Base-by-base conservation (phyloP, 2,797 vertebrate genomes). In the Pseudomugil gertrudae region DNA sequence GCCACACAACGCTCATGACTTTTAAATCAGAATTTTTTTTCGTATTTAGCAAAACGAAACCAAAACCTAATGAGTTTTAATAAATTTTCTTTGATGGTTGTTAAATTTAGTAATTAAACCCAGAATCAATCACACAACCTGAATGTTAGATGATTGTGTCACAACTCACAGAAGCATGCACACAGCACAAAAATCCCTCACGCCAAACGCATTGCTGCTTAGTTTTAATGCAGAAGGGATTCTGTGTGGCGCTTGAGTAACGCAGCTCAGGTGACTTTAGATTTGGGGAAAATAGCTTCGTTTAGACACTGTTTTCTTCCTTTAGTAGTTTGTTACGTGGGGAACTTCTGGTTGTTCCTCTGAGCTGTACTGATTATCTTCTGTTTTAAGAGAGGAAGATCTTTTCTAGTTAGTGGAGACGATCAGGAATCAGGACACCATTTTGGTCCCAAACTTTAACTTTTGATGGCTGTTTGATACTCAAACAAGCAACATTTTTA, bases 31-130 rank as follows among this genome's bases (percentile, higher is more conserved):
- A 53, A 65, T 32, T 57, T 19, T 52, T 62, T 45, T 19, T 3
- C 53, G 63, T 51, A 63, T 33, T 36, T 15, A 8, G 29, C 13
- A 33, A 26, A n/a, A n/a, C n/a, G n/a, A n/a, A n/a, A n/a, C n/a
- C n/a, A n/a, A n/a, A n/a, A n/a, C n/a, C n/a, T n/a, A n/a, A n/a
- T n/a, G n/a, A n/a, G n/a, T n/a, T n/a, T n/a, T n/a, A n/a, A n/a
- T n/a, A n/a, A n/a, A n/a, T n/a, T n/a, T n/a, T n/a, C n/a, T 74
- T 60, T 69, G 27, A 64, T 72, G 53, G 60, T 33, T 38, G 10
- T 72, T 67, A 2, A 58, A 23, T 38, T 17, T 30, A 30, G 23
- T 14, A 63, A 61, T 76, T 24, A 15, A 69, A 43, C 47, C 53
- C 52, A 35, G n/a, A 60, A 57, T 76, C 69, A 69, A 57, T 52